These are phyloP conservation scores for Alloplasta piceator DNA, from an alignment of 2,888 invertebrate genomes.

Conservation along the genomic window DNA sequence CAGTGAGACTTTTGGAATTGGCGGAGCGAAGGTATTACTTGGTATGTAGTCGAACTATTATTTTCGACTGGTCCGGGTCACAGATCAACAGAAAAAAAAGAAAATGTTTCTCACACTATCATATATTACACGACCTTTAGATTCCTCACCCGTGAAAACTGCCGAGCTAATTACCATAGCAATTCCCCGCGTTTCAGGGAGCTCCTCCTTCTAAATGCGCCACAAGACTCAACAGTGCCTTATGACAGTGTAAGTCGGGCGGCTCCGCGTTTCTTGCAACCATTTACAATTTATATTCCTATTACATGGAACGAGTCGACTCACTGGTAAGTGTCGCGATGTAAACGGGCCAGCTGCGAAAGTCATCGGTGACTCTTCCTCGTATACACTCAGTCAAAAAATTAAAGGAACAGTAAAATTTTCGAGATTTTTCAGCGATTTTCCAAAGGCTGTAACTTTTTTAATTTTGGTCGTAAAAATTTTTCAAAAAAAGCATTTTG, in stretches of 20 bases:
- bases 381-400: too few relatives aligned
- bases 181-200: conserved; percentile 58
- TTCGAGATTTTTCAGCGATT: too few relatives aligned
- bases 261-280: conserved; percentile 71
- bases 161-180: conserved; percentile 60
- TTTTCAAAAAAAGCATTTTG: too few relatives aligned
- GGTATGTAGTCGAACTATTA: too few relatives aligned
- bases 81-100: too few relatives aligned
- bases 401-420: too few relatives aligned
- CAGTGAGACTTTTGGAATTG: too few relatives aligned
- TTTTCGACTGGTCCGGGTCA: too few relatives aligned
- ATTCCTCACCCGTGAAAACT: neutral
- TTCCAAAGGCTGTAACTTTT: too few relatives aligned
- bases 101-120: neutral
- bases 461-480: too few relatives aligned
- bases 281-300: conserved; percentile 76
- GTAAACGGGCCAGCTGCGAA: conserved; percentile 51
- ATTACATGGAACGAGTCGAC: conserved; percentile 69
- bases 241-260: conserved; percentile 31
- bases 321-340: conserved; percentile 66
- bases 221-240: conserved; percentile 54
- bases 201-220: conserved; percentile 45
- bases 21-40: too few relatives aligned
- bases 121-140: neutral
- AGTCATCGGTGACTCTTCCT: conserved; percentile 53